Base-by-base conservation (phyloP, 1,140 invertebrate species). In the Paracyclopina nana region DNA sequence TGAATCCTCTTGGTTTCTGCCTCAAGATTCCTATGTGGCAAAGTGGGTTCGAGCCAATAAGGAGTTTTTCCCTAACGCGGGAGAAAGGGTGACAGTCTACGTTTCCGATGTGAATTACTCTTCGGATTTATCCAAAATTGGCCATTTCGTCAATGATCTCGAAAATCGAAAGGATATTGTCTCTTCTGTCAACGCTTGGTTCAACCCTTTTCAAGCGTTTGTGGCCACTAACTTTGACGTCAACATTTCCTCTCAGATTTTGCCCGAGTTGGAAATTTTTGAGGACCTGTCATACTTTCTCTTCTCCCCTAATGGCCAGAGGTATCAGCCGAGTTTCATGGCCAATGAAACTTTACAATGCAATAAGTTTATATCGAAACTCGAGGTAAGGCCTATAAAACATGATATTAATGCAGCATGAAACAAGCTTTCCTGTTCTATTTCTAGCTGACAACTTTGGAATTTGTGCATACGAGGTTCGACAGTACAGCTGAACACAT, bases 1-100 rank as follows among this genome's bases (percentile, higher is more conserved):
- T 57, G 69, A 73, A 56, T 65, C 71, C 0, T 61, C 68, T 14
- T 65, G 65, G 62, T 74, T 73, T 57, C 59, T 74, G 14, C 70
- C 72, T 27, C 61, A 65, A 43, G 62, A 62, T 2, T 69, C 68
- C 1, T 56, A 58, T 43, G 29, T 59, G 1, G 50, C 46, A 41
- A 25, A 28, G n/a, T 48, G 46, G 46, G 25, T 48, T 30, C 24
- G n/a, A 12, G n/a, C 20, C 3, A 40, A 29, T 14, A 28, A 27
- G 9, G 40, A 55, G 40, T 58, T 55, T 45, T 50, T 57, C n/a
- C 45, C 43, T n/a, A 29, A 45, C 12, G 24, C 42, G n/a, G 46
- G 46, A 12, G 46, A 27, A 27, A 2, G 18, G 27, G 46, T 48
- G n/a, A 48, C 46, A 12, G 46, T 48, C 1, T 48, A 48, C 46